Base-by-base conservation (phyloP, 1,140 invertebrate genomes). In the Drusus annulatus region DNA sequence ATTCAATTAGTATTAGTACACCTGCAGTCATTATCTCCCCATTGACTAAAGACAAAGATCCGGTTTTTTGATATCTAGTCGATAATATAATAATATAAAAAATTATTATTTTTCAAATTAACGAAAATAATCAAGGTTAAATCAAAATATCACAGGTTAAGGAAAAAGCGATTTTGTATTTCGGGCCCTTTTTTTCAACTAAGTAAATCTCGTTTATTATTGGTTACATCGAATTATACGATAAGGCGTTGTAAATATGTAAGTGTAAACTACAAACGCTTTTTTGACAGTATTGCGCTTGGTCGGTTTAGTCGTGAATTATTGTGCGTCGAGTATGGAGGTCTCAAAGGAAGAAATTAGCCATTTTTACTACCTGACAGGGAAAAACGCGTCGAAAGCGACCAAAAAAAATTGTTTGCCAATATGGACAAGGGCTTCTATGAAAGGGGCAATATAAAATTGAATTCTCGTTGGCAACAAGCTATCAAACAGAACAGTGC, bases 261-360 rank as follows among this genome's bases (percentile, higher is more conserved):
- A 19, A 60, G 13, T 58, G 19, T 25, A 74, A 52, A 52, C 21
- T 28, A 51, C 36, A 74, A 74, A 74, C 36, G 28, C 23, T 52
- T 10, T 5, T 23, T 23, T 36, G 21, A 74, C 50, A 74, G 10
- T 54, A 74, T 52, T 74, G 21, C 21, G 75, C 79, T 84, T 87
- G 60, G 84, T 86, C 63, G 28, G 63, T 74, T 52, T 6, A 62
- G 80, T 36, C 83, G 77, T 45, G 80, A 83, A 54, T 17, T 62
- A 62, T 62, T 17, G 58, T 62, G 58, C 58, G 58, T 62, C 58
- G 21, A n/a, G 58, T 62, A 62, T 62, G 58, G 58, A 62, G 58
- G 58, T 62, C 58, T 62, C 58, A 62, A 62, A 62, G 58, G 58
- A 62, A 23, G 1, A 62, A 62, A 62, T 62, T 62, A n/a, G n/a